Conservation (phyloP, 23 tunicate genomes). For the Diplosoma virens region DNA sequence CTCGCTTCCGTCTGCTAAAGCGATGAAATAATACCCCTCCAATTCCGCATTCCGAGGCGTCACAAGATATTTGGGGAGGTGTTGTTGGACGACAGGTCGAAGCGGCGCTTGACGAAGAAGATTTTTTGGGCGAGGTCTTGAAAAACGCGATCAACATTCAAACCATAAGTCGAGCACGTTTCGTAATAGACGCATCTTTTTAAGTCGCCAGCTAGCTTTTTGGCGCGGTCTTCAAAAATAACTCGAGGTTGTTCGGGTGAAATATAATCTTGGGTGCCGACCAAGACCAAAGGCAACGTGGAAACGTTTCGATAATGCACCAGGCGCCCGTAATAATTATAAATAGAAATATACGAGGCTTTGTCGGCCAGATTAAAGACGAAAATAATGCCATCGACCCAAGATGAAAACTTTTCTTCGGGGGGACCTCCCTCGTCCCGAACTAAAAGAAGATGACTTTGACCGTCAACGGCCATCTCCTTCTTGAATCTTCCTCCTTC, state of each 20-base stretch:
- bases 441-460: constrained; percentile 66
- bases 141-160: constrained; percentile 88
- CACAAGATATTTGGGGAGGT: no score
- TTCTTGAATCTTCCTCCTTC: constrained; percentile 97
- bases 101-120: no score
- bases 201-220: constrained; percentile 73
- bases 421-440: constrained; percentile 95
- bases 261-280: constrained; percentile 94
- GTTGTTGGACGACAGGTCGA: no score
- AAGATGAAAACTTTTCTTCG: constrained; percentile 64
- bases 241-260: constrained; percentile 65
- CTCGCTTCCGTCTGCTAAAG: no score
- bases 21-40: no score
- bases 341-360: constrained; percentile 63
- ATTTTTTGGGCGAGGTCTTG: no score
- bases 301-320: constrained; percentile 51
- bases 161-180: constrained; percentile 92
- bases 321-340: constrained; percentile 52
- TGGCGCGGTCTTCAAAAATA: constrained; percentile 68
- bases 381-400: constrained; percentile 93
- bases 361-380: constrained; percentile 87
- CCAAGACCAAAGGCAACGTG: constrained; percentile 66
- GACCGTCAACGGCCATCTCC: constrained; percentile 68
- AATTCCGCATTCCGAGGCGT: no score
- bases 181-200: constrained; percentile 77